These are phyloP conservation scores for Thunnus thynnus DNA, from an alignment of 2,113 vertebrate genomes.

Conservation along the genomic window DNA sequence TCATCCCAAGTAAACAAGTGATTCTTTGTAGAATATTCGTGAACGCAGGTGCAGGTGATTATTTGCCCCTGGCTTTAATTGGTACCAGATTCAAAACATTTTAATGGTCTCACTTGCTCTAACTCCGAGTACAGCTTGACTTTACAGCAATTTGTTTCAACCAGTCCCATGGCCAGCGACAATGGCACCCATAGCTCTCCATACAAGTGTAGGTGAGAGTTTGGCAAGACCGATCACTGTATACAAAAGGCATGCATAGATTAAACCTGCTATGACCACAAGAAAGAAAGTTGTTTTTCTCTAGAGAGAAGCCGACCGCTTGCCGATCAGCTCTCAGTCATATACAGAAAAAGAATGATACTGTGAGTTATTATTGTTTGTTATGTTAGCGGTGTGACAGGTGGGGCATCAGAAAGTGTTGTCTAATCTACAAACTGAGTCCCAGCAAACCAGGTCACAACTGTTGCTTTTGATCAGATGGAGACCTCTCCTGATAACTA, in stretches of 20 bases:
- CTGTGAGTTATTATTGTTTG: slow-evolving; percentile 18
- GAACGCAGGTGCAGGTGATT: slow-evolving; percentile 32
- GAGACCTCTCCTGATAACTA: slow-evolving; percentile 28
- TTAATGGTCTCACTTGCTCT: slow-evolving; percentile 42
- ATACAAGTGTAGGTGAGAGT: slow-evolving; percentile 65
- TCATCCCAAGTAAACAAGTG: slow-evolving; percentile 71
- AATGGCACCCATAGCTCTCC: slow-evolving; percentile 61
- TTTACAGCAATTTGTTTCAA: slow-evolving; percentile 44
- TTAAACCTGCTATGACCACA: slow-evolving; percentile 74
- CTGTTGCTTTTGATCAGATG: slow-evolving; percentile 31
- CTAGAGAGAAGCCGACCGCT: slow-evolving; percentile 1
- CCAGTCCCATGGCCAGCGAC: slow-evolving; percentile 73
- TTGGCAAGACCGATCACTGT: slow-evolving; percentile 71
- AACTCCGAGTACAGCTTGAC: too few species aligned
- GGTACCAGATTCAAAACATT: slow-evolving; percentile 16
- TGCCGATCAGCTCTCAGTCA: slow-evolving; percentile 17
- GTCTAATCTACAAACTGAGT: slow-evolving; percentile 37
- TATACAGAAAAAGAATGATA: slow-evolving; percentile 37
- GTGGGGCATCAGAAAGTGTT: slow-evolving; percentile 19
- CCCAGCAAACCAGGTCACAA: slow-evolving; percentile 29
- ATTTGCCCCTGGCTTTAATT: slow-evolving; percentile 3
- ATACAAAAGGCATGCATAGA: slow-evolving; percentile 84
- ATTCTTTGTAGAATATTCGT: slow-evolving; percentile 41
- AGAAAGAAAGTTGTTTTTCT: slow-evolving; percentile 53
- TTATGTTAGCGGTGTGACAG: slow-evolving; percentile 17